A percentile compares a stretch with the other conserved stretches of the same genome.
Conservation (phyloP, 2,113 vertebrate genomes). For the Candoia aspera region DNA sequence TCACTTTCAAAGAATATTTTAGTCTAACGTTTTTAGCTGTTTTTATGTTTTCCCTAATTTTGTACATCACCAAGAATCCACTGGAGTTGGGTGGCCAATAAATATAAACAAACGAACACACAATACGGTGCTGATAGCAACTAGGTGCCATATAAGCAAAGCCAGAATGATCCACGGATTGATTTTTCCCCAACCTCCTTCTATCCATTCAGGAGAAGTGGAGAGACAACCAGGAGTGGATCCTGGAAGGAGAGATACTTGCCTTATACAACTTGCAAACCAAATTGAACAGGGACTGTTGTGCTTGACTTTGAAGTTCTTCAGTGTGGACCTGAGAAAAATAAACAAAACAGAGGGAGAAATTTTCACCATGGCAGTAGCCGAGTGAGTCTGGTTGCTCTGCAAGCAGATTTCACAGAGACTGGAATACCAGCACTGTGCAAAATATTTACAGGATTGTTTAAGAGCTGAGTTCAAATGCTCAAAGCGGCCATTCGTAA, state of each 20-base stretch:
- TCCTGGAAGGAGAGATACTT: not conserved
- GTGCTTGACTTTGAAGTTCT: slow-evolving; percentile 66
- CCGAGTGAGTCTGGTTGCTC: not conserved
- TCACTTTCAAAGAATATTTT: too few relatives aligned
- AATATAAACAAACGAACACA: not conserved
- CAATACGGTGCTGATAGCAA: not conserved
- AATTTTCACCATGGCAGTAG: too few relatives aligned
- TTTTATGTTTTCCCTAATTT: not conserved
- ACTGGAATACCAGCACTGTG: not conserved
- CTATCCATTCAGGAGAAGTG: not conserved
- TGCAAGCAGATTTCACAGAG: not conserved
- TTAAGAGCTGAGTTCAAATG: not conserved
- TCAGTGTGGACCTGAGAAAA: slow-evolving; percentile 70
- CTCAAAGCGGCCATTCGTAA: not conserved
- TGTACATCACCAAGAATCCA: not conserved
- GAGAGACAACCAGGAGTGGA: not conserved
- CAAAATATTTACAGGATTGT: not conserved
- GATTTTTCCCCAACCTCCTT: not conserved
- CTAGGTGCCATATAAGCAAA: not conserved
- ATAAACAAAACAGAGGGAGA: not conserved
- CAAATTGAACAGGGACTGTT: slow-evolving; percentile 71
- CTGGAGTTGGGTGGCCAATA: not conserved
- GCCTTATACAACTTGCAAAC: slow-evolving; percentile 84
- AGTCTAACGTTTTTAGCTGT: not conserved
- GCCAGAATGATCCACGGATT: not conserved